Evolutionary conservation across 2,797 vertebrate species (phyloP).

Genomic region (Hippoglossus hippoglossus): DNA sequence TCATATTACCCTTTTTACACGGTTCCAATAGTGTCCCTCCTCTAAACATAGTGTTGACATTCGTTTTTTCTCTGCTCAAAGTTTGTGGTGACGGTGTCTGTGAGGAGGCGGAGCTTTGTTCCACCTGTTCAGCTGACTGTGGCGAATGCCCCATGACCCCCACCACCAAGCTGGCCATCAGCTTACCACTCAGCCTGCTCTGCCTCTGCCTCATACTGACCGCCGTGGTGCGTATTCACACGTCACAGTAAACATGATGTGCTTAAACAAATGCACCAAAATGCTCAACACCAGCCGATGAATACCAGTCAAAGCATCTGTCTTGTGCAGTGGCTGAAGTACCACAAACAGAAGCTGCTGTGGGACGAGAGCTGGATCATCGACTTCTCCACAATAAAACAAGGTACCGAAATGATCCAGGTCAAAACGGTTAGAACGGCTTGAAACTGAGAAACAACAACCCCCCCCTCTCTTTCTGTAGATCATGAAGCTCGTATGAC

Average conservation of each 20-base stretch:
- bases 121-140: slow-evolving; percentile 86
- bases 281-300: too few species aligned
- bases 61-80: slow-evolving; percentile 1
- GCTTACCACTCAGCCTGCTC: slow-evolving; percentile 83
- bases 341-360: slow-evolving; percentile 90
- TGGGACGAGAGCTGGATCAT: slow-evolving; percentile 93
- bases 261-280: not conserved
- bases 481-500: slow-evolving; percentile 62
- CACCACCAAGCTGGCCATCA: slow-evolving; percentile 76
- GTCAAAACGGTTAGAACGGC: too few species aligned
- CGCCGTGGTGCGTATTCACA: slow-evolving; percentile 73
- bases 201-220: slow-evolving; percentile 81
- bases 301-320: not conserved
- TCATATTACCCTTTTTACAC: too few species aligned
- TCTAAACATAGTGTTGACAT: not conserved
- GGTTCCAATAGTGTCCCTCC: not conserved
- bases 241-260: not conserved
- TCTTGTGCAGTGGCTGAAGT: slow-evolving; percentile 84
- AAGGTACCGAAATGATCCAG: slow-evolving; percentile 69
- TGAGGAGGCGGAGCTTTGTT: slow-evolving; percentile 86
- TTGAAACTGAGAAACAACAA: not conserved
- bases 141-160: slow-evolving; percentile 84
- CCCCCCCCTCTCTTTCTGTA: slow-evolving; percentile 20
- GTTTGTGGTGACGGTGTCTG: slow-evolving; percentile 86
- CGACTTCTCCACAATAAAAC: slow-evolving; percentile 86